These are phyloP conservation scores for Camponotus fellah DNA, from an alignment of 2,888 invertebrate genomes.

Conservation along the genomic window DNA sequence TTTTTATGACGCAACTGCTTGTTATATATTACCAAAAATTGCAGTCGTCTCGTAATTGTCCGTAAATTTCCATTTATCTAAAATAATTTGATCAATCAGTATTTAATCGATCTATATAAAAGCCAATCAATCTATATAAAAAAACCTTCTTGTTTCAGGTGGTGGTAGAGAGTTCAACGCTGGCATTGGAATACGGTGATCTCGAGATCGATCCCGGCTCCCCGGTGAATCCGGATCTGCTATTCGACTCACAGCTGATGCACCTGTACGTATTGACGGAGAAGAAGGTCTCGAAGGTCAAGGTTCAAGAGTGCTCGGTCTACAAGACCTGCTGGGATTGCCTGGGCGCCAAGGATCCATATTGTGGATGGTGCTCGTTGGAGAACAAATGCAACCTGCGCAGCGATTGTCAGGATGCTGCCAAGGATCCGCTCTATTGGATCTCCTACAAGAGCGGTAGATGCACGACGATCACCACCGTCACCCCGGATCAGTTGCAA, in stretches of 20 bases:
- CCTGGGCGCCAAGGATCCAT: conserved; percentile 97
- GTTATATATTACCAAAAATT: background rate
- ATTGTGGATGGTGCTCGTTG: conserved; percentile 98
- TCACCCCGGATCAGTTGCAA: conserved; percentile 96
- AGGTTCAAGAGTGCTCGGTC: conserved; percentile 97
- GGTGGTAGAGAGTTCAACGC: conserved; percentile 94
- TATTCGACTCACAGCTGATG: conserved; percentile 96
- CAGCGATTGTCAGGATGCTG: conserved; percentile 96
- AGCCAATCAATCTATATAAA: background rate
- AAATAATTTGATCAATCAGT: background rate
- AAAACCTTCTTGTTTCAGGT: conserved; percentile 87
- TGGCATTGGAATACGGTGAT: conserved; percentile 96
- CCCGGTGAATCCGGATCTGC: conserved; percentile 95
- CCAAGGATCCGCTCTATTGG: conserved; percentile 97
- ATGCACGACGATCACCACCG: conserved; percentile 97
- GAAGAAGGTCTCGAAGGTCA: conserved; percentile 96
- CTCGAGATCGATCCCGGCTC: conserved; percentile 94
- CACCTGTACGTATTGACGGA: conserved; percentile 98
- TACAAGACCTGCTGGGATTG: conserved; percentile 97
- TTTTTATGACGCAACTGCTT: background rate
- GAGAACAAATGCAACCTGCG: conserved; percentile 98
- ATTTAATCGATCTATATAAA: background rate
- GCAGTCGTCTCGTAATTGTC: background rate
- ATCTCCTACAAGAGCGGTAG: conserved; percentile 98
- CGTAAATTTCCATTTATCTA: background rate